A percentile compares a stretch with the other conserved stretches of the same genome.
Evolutionary conservation across 2,113 vertebrate species (phyloP).

Genomic region (Psilopsiagon aymara): DNA sequence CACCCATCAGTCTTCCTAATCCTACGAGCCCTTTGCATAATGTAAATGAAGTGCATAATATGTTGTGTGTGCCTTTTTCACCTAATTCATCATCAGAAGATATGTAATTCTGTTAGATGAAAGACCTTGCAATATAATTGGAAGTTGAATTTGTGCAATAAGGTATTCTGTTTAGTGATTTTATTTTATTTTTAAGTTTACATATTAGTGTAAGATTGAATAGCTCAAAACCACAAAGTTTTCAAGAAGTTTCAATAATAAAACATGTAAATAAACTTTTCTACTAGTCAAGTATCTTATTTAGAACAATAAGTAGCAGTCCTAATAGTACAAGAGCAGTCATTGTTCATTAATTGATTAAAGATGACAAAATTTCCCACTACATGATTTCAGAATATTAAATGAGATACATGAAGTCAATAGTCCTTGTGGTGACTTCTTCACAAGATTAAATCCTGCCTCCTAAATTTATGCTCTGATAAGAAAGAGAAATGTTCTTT

Average conservation of each 20-base stretch:
- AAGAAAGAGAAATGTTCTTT: not conserved
- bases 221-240: not conserved
- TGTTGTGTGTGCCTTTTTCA: not conserved
- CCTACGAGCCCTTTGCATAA: not conserved
- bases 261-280: not conserved
- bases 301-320: not conserved
- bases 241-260: not conserved
- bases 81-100: not conserved
- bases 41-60: not conserved
- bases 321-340: not conserved
- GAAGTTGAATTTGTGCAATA: not conserved
- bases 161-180: not conserved
- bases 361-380: not conserved
- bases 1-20: not conserved
- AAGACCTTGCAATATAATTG: not conserved
- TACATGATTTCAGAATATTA: not conserved
- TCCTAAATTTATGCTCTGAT: not conserved
- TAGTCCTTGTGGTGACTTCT: not conserved
- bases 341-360: not conserved
- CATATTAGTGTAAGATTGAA: not conserved
- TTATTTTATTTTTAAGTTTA: not conserved
- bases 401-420: not conserved
- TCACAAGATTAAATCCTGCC: not conserved
- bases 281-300: not conserved
- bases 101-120: not conserved